Conservation (phyloP, 1,140 invertebrate species). For the Drosophila erecta region DNA sequence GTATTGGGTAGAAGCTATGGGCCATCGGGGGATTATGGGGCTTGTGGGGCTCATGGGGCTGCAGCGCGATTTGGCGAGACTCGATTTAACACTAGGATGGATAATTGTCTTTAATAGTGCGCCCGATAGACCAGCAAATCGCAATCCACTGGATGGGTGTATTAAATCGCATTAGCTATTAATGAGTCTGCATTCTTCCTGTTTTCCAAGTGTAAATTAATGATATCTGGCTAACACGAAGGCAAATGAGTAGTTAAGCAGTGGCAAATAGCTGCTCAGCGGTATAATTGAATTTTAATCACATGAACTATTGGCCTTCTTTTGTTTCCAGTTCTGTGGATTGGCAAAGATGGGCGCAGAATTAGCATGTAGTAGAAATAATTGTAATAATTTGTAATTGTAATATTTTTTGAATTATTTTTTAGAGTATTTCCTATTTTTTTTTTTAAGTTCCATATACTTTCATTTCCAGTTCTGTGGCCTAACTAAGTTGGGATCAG, state of each 20-base stretch:
- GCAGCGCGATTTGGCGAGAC: conserved; percentile 24
- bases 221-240: conserved; percentile 12
- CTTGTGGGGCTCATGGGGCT: too few relatives aligned
- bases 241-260: conserved; percentile 12
- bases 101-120: conserved; percentile 48
- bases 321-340: background rate
- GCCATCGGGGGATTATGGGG: background rate
- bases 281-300: conserved; percentile 8
- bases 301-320: background rate
- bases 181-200: conserved; percentile 43
- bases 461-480: too few relatives aligned
- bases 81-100: conserved; percentile 49
- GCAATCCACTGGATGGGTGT: conserved; percentile 33
- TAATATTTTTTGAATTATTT: too few relatives aligned
- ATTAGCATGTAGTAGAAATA: too few relatives aligned
- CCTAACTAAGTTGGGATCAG: too few relatives aligned
- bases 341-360: too few relatives aligned
- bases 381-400: too few relatives aligned
- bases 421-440: too few relatives aligned
- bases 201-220: conserved; percentile 36
- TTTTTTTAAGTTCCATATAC: too few relatives aligned
- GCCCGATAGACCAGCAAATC: conserved; percentile 43
- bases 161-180: conserved; percentile 46
- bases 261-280: background rate
- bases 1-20: background rate